phyloP scores from a whole-genome alignment of 2,797 vertebrate genomes.

The Pantherophis vulpinus region DNA sequence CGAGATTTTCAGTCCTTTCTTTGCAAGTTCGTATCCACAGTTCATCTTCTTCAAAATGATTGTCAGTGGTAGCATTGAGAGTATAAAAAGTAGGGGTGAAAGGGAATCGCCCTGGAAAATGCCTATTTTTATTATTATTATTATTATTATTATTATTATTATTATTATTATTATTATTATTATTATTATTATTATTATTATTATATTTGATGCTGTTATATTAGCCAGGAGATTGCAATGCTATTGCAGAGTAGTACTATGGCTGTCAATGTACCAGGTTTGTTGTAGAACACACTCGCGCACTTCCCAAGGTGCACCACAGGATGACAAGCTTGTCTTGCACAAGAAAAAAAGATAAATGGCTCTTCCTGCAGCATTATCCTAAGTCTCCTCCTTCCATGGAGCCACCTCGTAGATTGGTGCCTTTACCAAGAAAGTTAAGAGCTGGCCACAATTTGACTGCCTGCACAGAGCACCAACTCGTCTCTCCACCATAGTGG shows the following conservation, averaged over 20 bases:
- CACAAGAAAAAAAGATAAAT: not conserved
- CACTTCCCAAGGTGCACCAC: not conserved
- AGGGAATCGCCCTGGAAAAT: too few relatives aligned
- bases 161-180: too few relatives aligned
- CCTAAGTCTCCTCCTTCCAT: not conserved
- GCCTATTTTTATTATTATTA: too few relatives aligned
- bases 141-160: too few relatives aligned
- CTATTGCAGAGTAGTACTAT: not conserved
- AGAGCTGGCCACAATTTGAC: not conserved
- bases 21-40: too few relatives aligned
- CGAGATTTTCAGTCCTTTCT: too few relatives aligned
- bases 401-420: not conserved
- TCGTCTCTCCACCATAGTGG: not conserved
- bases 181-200: too few relatives aligned
- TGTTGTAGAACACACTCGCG: not conserved
- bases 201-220: not conserved
- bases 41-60: too few relatives aligned
- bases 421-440: not conserved
- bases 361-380: not conserved
- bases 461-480: not conserved
- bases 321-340: not conserved
- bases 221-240: not conserved
- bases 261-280: not conserved
- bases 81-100: too few relatives aligned
- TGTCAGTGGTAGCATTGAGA: too few relatives aligned